Percentiles rank a stretch among this genome's conserved stretches.
phyloP scores from a whole-genome alignment of 2,888 invertebrate genomes.

The Ophioninae sp. region DNA sequence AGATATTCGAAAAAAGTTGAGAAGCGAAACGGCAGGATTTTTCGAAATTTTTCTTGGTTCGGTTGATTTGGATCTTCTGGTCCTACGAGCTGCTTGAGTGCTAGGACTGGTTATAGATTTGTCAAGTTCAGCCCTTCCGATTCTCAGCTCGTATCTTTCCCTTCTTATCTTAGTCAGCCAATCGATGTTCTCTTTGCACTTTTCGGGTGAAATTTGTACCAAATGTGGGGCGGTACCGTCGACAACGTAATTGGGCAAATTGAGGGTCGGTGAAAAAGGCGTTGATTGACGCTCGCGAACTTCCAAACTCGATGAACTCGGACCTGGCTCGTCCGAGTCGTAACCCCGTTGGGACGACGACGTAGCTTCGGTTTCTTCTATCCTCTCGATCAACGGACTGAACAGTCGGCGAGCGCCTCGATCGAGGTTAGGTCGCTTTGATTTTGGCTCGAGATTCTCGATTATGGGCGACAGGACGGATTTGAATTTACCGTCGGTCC shows the following conservation, averaged over 20 bases:
- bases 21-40: constrained; percentile 68
- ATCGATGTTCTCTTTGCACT: constrained; percentile 85
- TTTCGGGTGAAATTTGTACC: constrained; percentile 86
- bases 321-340: constrained; percentile 72
- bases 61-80: constrained; percentile 69
- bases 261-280: constrained; percentile 85
- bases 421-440: constrained; percentile 80
- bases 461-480: constrained; percentile 76
- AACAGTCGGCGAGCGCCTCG: constrained; percentile 82
- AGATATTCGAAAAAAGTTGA: constrained; percentile 73
- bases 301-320: constrained; percentile 66
- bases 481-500: constrained; percentile 71
- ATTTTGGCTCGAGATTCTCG: constrained; percentile 73
- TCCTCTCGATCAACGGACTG: constrained; percentile 75
- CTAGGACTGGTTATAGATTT: constrained; percentile 69
- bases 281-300: constrained; percentile 45
- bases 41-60: constrained; percentile 71
- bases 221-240: constrained; percentile 91
- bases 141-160: constrained; percentile 80
- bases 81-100: constrained; percentile 66
- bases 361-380: constrained; percentile 32
- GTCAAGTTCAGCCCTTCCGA: constrained; percentile 72
- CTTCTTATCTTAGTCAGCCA: constrained; percentile 87
- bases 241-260: constrained; percentile 89
- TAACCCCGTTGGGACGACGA: constrained; percentile 59